Percentiles rank a stretch among this genome's conserved stretches.
Conservation (phyloP, 2,113 vertebrate genomes). For the Myrmecobius fasciatus region DNA sequence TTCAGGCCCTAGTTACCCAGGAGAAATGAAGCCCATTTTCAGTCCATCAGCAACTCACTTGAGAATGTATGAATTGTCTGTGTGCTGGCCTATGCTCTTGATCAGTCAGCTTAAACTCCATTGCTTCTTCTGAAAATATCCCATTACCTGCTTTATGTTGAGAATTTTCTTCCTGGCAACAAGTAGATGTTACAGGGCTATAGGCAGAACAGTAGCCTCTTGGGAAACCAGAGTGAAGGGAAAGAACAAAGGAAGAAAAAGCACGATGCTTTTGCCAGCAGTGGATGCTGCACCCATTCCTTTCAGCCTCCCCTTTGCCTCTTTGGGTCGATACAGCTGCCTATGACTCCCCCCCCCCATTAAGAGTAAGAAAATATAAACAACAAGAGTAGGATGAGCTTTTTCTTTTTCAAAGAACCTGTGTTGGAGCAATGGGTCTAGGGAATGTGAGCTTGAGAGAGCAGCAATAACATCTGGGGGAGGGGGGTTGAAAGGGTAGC, state of each 20-base stretch:
- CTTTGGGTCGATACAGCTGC: background rate
- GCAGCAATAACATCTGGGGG: background rate
- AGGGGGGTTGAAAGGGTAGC: background rate
- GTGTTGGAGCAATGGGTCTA: background rate
- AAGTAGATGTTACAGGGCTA: background rate
- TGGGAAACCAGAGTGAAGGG: background rate
- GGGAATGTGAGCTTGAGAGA: conserved; percentile 18
- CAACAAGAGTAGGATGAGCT: background rate
- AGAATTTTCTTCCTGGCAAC: conserved; percentile 35
- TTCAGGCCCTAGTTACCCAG: background rate
- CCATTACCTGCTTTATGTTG: conserved; percentile 30
- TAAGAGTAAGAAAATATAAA: background rate
- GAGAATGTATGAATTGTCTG: conserved; percentile 11
- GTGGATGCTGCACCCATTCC: background rate
- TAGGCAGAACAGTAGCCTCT: background rate
- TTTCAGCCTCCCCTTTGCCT: background rate
- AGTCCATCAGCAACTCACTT: background rate
- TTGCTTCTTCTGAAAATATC: conserved; percentile 10
- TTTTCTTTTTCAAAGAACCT: conserved; percentile 33
- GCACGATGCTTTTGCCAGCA: background rate
- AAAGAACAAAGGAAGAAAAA: background rate
- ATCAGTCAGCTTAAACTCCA: conserved; percentile 25
- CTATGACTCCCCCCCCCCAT: conserved; percentile 1
- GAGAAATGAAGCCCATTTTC: background rate
- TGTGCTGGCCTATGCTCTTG: conserved; percentile 24